phyloP scores from a whole-genome alignment of 2,888 invertebrate genomes.

The Orthonychiurus folsomi region DNA sequence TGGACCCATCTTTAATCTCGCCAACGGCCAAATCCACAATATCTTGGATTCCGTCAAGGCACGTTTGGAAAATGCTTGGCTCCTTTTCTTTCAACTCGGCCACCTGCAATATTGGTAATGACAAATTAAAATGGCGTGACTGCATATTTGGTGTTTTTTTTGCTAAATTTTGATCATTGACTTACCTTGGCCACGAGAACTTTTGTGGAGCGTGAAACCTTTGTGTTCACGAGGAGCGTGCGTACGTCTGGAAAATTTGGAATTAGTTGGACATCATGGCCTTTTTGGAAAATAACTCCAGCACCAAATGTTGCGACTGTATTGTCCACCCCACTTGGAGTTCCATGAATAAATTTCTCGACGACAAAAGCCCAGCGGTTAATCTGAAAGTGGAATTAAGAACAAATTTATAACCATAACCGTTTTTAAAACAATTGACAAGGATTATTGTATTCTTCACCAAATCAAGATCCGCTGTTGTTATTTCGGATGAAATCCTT shows the following conservation, averaged over 20 bases:
- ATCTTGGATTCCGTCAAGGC: conserved; percentile 68
- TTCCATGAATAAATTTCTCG: conserved; percentile 88
- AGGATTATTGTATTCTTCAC: not conserved
- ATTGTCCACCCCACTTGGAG: conserved; percentile 94
- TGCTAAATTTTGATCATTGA: not conserved
- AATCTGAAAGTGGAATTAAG: conserved; percentile 1
- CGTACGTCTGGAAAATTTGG: conserved; percentile 42
- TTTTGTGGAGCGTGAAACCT: conserved; percentile 74
- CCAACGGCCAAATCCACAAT: conserved; percentile 55
- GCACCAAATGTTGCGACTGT: conserved; percentile 85
- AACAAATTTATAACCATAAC: conserved; percentile 1
- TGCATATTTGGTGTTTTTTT: too few species aligned
- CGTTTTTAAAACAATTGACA: too few species aligned
- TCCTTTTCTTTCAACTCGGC: conserved; percentile 53
- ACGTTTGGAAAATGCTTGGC: conserved; percentile 59
- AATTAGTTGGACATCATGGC: conserved; percentile 25
- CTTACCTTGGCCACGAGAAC: conserved; percentile 54
- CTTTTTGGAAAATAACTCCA: conserved; percentile 38
- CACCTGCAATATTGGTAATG: conserved; percentile 18
- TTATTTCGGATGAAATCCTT: conserved; percentile 11
- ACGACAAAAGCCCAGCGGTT: conserved; percentile 69
- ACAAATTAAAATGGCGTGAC: too few species aligned
- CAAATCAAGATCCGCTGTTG: conserved; percentile 10
- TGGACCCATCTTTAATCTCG: conserved; percentile 42
- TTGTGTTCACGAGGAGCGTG: conserved; percentile 75